Base-by-base conservation (phyloP, 1,140 invertebrate genomes). In the Drosophila tani region DNA sequence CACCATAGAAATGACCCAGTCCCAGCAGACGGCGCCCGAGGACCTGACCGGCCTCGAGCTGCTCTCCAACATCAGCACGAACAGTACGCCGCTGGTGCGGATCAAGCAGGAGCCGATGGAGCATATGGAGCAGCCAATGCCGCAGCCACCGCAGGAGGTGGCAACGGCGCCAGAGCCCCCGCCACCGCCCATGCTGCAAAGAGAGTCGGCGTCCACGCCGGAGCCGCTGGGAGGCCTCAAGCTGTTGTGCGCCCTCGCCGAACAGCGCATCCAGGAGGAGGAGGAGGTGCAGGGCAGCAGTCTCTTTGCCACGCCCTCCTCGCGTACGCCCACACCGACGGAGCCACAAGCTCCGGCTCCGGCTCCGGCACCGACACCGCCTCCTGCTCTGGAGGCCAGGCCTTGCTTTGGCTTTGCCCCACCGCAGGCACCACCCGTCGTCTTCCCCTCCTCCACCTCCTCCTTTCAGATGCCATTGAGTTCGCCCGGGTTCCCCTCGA, bases 241-340 rank as follows among this genome's bases (percentile, higher is more conserved):
- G 62, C 92, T 98, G 27, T 92, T 98, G 5, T 98, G 97, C 92
- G 97, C 97, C 1, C 93, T 98, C 27, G 97, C 97, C 0, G 97
- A 98, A 84, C 97, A 97, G 82, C 94, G 96, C 60, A 96, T 97
- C 65, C 95, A 96, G 93, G 96, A 97, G 83, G 96, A 97, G 83
- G 96, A 97, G 92, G 94, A 93, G 47, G 91, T 86, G 11, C 91
- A 92, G 75, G 86, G 80, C 29, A 73, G 85, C 19, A 80, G 85
- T 47, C 68, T 90, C 8, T 90, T 90, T 63, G 58, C 79, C 24
- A 90, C 85, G n/a, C 81, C 79, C 15, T 79, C 82, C 3, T 91
- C 85, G n/a, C 79, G 85, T 3, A 79, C 79, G 24, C 84, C 84
- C 5, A 69, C 84, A 2, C 82, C 82, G 0, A 57, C 74, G 21